Conservation (phyloP, 2,113 vertebrate genomes). For the Bettongia penicillata region DNA sequence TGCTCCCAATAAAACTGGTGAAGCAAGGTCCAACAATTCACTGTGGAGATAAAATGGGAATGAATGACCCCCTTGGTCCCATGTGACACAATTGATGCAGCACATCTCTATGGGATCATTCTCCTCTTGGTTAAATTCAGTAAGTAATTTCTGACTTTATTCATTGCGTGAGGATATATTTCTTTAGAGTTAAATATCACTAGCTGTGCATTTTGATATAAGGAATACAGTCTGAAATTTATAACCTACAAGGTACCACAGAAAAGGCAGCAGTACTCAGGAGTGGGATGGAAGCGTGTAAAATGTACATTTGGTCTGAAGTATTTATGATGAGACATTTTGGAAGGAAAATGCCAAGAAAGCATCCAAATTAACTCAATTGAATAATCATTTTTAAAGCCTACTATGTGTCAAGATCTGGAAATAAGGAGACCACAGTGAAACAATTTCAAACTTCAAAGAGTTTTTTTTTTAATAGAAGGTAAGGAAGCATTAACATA, state of each 20-base stretch:
- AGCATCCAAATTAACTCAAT: background rate
- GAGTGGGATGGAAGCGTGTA: slow-evolving; percentile 60
- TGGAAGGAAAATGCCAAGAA: slow-evolving; percentile 18
- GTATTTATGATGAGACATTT: slow-evolving; percentile 64
- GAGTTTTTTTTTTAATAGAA: background rate
- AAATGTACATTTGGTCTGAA: background rate
- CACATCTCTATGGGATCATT: slow-evolving; percentile 53
- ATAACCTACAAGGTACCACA: slow-evolving; percentile 57
- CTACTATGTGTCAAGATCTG: background rate
- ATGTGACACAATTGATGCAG: slow-evolving; percentile 71
- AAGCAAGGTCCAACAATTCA: slow-evolving; percentile 79
- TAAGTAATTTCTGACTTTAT: slow-evolving; percentile 78
- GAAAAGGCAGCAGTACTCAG: slow-evolving; percentile 39
- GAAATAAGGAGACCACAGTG: background rate
- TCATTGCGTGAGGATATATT: slow-evolving; percentile 77
- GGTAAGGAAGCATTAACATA: too few relatives aligned
- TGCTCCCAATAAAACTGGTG: slow-evolving; percentile 78
- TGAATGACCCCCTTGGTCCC: slow-evolving; percentile 70
- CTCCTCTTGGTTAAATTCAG: slow-evolving; percentile 72
- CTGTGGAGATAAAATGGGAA: slow-evolving; percentile 75
- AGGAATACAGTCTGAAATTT: slow-evolving; percentile 74
- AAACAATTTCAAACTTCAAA: background rate
- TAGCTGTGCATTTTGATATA: slow-evolving; percentile 78
- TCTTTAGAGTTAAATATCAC: slow-evolving; percentile 79
- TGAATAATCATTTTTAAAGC: background rate